phyloP scores from a whole-genome alignment of 2,797 vertebrate species.

The Columba guinea region DNA sequence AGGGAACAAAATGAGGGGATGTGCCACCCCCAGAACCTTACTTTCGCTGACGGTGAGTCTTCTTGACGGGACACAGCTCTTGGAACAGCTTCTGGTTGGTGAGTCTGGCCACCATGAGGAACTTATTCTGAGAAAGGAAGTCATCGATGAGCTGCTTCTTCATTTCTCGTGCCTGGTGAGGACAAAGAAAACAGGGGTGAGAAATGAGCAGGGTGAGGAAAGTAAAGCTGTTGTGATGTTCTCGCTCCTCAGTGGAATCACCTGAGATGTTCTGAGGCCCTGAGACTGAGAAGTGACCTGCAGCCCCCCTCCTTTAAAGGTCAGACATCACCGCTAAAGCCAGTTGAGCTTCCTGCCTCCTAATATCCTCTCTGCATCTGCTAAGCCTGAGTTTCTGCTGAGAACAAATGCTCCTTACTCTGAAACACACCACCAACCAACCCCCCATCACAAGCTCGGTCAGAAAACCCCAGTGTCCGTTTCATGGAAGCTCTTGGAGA shows the following conservation, averaged over 20 bases:
- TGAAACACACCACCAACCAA: neutral
- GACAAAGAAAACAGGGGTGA: neutral
- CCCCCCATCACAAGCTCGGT: fast-evolving
- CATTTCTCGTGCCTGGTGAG: slow-evolving; percentile 88
- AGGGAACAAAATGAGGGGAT: fast-evolving
- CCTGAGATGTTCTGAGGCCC: neutral
- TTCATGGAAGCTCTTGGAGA: fast-evolving
- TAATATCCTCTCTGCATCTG: fast-evolving
- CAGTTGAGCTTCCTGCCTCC: neutral
- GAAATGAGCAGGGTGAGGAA: neutral
- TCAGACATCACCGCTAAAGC: neutral
- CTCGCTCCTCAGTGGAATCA: fast-evolving
- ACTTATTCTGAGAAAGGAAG: slow-evolving; percentile 95
- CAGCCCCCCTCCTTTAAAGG: neutral
- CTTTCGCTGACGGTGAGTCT: slow-evolving; percentile 95
- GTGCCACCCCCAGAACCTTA: slow-evolving; percentile 49
- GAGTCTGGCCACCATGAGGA: slow-evolving; percentile 89
- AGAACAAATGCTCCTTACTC: neutral
- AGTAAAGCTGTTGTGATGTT: neutral
- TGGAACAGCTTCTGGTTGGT: slow-evolving; percentile 95
- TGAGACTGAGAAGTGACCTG: neutral
- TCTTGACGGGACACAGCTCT: slow-evolving; percentile 93
- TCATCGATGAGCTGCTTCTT: slow-evolving; percentile 94
- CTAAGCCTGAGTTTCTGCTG: neutral
- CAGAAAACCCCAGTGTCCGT: fast-evolving